Evolutionary conservation across 2,888 invertebrate genomes (phyloP).

Genomic region (Dynastes tityus): DNA sequence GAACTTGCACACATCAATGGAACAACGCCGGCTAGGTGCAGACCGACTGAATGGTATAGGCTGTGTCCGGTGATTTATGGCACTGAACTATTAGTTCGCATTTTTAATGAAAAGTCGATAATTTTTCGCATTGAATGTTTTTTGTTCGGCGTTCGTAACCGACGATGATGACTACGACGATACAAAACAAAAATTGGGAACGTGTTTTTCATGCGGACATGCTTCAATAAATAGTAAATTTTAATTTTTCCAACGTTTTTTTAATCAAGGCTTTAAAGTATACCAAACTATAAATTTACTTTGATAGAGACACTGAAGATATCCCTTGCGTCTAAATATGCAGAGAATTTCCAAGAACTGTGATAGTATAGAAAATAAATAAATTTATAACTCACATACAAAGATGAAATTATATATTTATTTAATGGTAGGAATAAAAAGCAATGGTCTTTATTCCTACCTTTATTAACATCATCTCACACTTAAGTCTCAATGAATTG

Average conservation of each 20-base stretch:
- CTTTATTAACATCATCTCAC: too few relatives aligned
- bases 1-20: constrained; percentile 42
- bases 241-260: constrained; percentile 24
- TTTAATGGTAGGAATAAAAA: too few relatives aligned
- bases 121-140: constrained; percentile 51
- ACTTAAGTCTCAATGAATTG: too few relatives aligned
- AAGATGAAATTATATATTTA: too few relatives aligned
- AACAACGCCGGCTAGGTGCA: constrained; percentile 2
- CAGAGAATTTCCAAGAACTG: too few relatives aligned
- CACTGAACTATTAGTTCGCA: constrained; percentile 53
- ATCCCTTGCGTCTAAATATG: too few relatives aligned
- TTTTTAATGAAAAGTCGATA: constrained; percentile 54
- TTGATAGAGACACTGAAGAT: too few relatives aligned
- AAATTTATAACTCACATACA: too few relatives aligned
- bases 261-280: not conserved
- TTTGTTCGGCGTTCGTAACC: constrained; percentile 43
- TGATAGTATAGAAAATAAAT: too few relatives aligned
- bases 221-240: constrained; percentile 47
- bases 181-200: constrained; percentile 27
- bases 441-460: too few relatives aligned
- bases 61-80: constrained; percentile 52
- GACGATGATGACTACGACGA: constrained; percentile 29
- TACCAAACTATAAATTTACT: too few relatives aligned
- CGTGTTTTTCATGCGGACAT: constrained; percentile 29
- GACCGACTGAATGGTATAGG: constrained; percentile 46